Percentiles rank a stretch among this genome's conserved stretches.
These are phyloP conservation scores for Cryptoleucopteryx plumbea DNA, from an alignment of 2,113 vertebrate species.

Conservation along the genomic window DNA sequence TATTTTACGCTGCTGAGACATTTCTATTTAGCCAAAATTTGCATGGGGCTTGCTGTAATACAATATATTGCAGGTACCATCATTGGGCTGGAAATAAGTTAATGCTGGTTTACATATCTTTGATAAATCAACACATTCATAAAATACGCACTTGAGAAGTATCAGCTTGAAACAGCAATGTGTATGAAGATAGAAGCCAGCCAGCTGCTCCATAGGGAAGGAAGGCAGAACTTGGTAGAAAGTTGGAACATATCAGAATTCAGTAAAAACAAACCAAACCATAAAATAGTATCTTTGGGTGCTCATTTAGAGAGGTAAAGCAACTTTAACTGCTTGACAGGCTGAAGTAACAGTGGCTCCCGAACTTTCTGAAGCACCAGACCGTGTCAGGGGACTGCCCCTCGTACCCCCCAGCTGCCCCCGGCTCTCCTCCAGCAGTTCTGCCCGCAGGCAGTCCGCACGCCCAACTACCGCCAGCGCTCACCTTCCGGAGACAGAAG, in stretches of 20 bases:
- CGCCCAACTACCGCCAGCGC: background rate
- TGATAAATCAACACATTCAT: background rate
- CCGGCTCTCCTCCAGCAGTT: background rate
- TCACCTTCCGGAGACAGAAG: background rate
- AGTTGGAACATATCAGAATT: background rate
- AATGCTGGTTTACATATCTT: background rate
- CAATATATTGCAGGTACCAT: background rate
- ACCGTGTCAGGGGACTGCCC: background rate
- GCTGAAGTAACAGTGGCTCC: background rate
- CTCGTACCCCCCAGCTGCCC: background rate
- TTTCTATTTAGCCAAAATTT: background rate
- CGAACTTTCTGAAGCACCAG: background rate
- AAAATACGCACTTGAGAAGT: background rate
- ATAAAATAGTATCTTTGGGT: background rate
- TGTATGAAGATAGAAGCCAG: background rate
- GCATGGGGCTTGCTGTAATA: background rate
- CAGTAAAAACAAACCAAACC: background rate
- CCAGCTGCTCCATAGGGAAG: background rate
- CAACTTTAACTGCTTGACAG: background rate
- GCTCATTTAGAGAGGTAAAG: background rate
- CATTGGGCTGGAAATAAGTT: background rate
- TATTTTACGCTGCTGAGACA: background rate
- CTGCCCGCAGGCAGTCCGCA: background rate
- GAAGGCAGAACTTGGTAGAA: background rate
- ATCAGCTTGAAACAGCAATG: background rate